Percentiles rank a stretch among this genome's conserved stretches.
Evolutionary conservation across 2,888 invertebrate species (phyloP).

Genomic region (Tinea pellionella): DNA sequence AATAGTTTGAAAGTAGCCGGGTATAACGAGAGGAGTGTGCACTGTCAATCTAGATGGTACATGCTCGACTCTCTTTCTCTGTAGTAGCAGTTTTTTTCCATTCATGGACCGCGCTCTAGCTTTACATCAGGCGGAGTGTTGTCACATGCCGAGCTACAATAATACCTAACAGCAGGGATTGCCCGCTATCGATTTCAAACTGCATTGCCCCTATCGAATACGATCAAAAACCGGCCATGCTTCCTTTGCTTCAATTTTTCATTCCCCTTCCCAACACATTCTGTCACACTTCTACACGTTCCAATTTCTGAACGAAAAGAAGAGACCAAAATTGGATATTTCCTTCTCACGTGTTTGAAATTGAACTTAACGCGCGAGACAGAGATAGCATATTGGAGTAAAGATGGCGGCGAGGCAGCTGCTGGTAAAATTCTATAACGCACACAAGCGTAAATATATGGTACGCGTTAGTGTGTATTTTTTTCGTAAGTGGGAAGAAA

Average conservation of each 20-base stretch:
- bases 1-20: too few species aligned
- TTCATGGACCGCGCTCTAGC: too few species aligned
- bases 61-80: too few species aligned
- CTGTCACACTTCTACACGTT: slow-evolving; percentile 22
- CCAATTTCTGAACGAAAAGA: slow-evolving; percentile 21
- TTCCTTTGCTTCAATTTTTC: slow-evolving; percentile 43
- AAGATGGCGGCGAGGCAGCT: slow-evolving; percentile 13
- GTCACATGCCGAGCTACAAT: too few species aligned
- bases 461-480: not conserved
- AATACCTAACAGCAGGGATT: not conserved
- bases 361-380: not conserved
- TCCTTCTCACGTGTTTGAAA: slow-evolving; percentile 9
- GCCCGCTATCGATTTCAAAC: not conserved
- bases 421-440: not conserved
- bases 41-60: too few species aligned
- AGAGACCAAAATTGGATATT: slow-evolving; percentile 31
- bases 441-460: not conserved
- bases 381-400: slow-evolving; percentile 5
- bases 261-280: slow-evolving; percentile 55
- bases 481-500: not conserved
- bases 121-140: too few species aligned
- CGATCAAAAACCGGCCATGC: slow-evolving; percentile 24
- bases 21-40: too few species aligned
- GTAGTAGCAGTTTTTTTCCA: too few species aligned
- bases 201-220: not conserved